phyloP scores from a whole-genome alignment of 2,888 invertebrate genomes.

The Frankliniella fusca region DNA sequence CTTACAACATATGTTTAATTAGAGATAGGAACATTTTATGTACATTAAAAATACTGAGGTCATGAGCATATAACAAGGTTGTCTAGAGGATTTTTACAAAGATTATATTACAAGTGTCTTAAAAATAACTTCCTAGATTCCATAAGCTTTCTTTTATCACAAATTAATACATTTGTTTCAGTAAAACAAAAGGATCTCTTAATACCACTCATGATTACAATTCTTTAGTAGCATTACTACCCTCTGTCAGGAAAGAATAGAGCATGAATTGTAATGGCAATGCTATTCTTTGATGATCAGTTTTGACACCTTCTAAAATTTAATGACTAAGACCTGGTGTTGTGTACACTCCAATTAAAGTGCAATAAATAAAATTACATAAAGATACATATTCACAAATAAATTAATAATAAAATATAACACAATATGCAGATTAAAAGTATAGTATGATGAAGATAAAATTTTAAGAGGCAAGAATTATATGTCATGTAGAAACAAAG shows the following conservation, averaged over 20 bases:
- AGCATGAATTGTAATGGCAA: too few relatives aligned
- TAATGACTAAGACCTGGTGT: slow-evolving; percentile 22
- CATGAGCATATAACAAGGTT: neutral
- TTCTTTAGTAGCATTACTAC: too few relatives aligned
- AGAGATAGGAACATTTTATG: slow-evolving; percentile 20
- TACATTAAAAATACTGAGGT: neutral
- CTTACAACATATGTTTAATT: slow-evolving; percentile 6
- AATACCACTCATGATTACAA: too few relatives aligned
- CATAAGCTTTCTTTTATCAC: slow-evolving; percentile 8
- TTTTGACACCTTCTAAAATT: neutral
- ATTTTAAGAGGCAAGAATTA: too few relatives aligned
- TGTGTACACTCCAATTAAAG: slow-evolving; percentile 11
- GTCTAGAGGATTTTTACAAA: neutral
- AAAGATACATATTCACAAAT: slow-evolving; percentile 21
- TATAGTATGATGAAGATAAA: neutral
- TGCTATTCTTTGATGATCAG: too few relatives aligned
- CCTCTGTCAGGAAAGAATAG: too few relatives aligned
- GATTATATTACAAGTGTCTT: neutral
- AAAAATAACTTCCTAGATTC: neutral
- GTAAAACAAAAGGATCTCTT: too few relatives aligned
- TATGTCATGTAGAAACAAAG: too few relatives aligned
- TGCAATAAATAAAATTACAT: slow-evolving; percentile 13
- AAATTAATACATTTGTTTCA: slow-evolving; percentile 14
- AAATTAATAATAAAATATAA: neutral
- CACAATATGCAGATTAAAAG: neutral